Conservation (phyloP, 2,888 invertebrate genomes). For the Crematogaster levior region DNA sequence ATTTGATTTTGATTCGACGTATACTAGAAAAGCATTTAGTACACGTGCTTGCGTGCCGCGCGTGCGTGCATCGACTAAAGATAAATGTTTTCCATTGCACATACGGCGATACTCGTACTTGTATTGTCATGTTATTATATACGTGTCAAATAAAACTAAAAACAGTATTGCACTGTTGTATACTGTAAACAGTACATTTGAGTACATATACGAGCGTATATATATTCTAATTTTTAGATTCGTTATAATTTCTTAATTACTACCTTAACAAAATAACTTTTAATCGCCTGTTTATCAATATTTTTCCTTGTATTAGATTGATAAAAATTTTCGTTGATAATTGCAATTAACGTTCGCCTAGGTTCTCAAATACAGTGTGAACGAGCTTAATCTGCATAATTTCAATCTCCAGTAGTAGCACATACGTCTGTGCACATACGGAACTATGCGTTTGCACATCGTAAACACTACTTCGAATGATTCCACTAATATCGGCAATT, state of each 20-base stretch:
- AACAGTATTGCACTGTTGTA: too few relatives aligned
- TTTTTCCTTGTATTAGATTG: background rate
- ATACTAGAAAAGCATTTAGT: conserved; percentile 74
- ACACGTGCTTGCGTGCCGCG: conserved; percentile 59
- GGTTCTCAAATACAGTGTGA: conserved; percentile 61
- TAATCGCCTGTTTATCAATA: background rate
- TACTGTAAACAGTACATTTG: too few relatives aligned
- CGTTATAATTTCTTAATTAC: background rate
- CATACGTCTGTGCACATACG: conserved; percentile 54
- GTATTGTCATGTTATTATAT: conserved; percentile 1
- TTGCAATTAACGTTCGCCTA: conserved; percentile 54
- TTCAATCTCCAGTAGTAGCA: conserved; percentile 64
- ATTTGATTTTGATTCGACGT: conserved; percentile 76
- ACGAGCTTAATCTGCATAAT: conserved; percentile 77
- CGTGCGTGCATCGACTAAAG: conserved; percentile 65
- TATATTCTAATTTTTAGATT: background rate
- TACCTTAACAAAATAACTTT: background rate
- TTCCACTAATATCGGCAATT: conserved; percentile 78
- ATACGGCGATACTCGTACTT: background rate
- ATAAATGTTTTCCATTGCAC: conserved; percentile 45
- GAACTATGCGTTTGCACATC: conserved; percentile 62
- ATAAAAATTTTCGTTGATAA: background rate
- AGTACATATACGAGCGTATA: background rate
- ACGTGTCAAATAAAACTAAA: background rate
- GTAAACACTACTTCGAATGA: conserved; percentile 56